Evolutionary conservation across 2,113 vertebrate species (phyloP).

Genomic region (Corapipo altera): DNA sequence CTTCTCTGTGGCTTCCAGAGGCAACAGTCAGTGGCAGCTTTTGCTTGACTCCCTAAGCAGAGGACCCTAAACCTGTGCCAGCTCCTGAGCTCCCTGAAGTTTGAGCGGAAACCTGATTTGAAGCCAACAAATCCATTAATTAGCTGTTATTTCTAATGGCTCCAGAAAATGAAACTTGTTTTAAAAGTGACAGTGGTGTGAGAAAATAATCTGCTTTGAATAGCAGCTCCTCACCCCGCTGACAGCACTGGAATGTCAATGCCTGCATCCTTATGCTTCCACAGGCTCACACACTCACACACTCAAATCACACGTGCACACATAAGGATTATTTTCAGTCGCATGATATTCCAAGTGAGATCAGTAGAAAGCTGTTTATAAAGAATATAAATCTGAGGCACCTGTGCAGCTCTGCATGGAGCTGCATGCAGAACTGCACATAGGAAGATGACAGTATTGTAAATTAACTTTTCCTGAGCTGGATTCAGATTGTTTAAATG

Average conservation of each 20-base stretch:
- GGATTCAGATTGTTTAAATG: slow-evolving; percentile 53
- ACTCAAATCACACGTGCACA: neutral
- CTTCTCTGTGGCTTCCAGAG: neutral
- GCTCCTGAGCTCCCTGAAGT: neutral
- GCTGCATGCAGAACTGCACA: neutral
- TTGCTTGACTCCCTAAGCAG: neutral
- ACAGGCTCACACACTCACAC: slow-evolving; percentile 20
- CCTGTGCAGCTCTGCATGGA: neutral
- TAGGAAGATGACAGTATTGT: slow-evolving; percentile 47
- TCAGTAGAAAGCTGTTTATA: slow-evolving; percentile 23
- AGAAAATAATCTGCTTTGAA: slow-evolving; percentile 66
- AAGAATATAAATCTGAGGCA: slow-evolving; percentile 19
- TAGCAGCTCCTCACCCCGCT: slow-evolving; percentile 60
- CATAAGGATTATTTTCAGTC: neutral
- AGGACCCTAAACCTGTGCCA: neutral
- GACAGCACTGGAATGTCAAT: slow-evolving; percentile 57
- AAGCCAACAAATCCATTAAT: slow-evolving; percentile 43
- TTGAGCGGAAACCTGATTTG: neutral
- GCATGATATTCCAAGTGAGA: neutral
- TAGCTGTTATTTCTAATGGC: slow-evolving; percentile 56
- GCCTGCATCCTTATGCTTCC: slow-evolving; percentile 58
- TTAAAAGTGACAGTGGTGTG: slow-evolving; percentile 50
- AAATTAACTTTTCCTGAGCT: slow-evolving; percentile 55
- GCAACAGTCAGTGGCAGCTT: neutral
- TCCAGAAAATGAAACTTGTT: slow-evolving; percentile 38